These are phyloP conservation scores for Philantomba maxwellii DNA, from an alignment of 2,113 vertebrate genomes.

Conservation along the genomic window DNA sequence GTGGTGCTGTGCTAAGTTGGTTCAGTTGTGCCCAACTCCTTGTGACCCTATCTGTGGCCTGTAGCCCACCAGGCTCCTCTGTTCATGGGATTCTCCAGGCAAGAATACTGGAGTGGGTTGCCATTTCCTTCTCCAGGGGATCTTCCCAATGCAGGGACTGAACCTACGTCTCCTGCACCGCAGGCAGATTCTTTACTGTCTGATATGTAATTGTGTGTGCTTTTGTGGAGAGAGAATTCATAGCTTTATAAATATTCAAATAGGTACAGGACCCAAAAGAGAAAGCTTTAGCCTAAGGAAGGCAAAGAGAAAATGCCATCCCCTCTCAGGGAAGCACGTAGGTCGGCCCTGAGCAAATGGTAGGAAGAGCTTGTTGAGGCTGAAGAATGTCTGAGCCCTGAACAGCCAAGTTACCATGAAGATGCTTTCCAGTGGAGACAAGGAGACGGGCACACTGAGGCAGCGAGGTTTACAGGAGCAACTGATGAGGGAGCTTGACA, in stretches of 20 bases:
- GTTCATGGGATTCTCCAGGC: neutral
- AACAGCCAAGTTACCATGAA: rapidly evolving
- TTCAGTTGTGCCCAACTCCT: neutral
- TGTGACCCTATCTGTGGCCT: neutral
- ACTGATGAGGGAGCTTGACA: neutral
- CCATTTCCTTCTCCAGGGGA: neutral
- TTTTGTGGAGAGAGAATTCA: neutral
- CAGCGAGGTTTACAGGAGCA: neutral
- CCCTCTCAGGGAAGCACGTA: neutral
- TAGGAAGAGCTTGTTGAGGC: neutral
- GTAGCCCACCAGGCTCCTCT: neutral
- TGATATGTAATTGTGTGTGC: neutral
- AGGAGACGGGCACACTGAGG: neutral
- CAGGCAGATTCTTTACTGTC: neutral
- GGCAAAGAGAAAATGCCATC: neutral
- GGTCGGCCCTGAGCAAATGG: too few relatives aligned
- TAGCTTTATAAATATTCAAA: neutral
- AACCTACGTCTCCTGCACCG: neutral
- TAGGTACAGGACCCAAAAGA: neutral
- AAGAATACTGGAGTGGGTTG: neutral
- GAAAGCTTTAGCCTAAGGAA: neutral
- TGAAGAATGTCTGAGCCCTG: neutral
- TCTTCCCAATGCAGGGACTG: neutral
- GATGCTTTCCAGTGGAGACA: neutral
- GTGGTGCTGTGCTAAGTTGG: neutral